Conservation (phyloP, 2,888 invertebrate genomes). For the Vesta saturnalis region DNA sequence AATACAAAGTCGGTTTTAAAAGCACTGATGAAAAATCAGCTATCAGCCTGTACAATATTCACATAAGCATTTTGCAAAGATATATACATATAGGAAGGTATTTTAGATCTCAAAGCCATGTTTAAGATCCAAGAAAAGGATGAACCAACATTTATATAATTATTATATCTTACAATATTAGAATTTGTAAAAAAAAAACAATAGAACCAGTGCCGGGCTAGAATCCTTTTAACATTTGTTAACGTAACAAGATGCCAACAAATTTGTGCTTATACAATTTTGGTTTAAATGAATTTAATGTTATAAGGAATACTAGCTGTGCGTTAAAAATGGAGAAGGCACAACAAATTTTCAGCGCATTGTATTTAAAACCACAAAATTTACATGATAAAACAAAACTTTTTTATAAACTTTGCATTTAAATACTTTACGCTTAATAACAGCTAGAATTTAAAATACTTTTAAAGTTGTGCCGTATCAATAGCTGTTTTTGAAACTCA, state of each 20-base stretch:
- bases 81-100: constrained; percentile 37
- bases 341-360: constrained; percentile 54
- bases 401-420: constrained; percentile 34
- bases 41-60: constrained; percentile 41
- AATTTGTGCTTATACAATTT: constrained; percentile 8
- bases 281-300: constrained; percentile 17
- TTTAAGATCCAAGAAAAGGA: constrained; percentile 27
- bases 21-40: constrained; percentile 36
- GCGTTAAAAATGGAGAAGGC: constrained; percentile 58
- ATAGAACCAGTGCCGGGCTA: constrained; percentile 47
- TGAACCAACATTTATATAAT: constrained; percentile 46
- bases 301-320: constrained; percentile 48
- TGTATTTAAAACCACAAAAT: constrained; percentile 43
- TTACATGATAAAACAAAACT: background rate
- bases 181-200: constrained; percentile 53
- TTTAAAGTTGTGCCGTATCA: constrained; percentile 50
- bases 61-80: constrained; percentile 41
- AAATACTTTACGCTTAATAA: constrained; percentile 43
- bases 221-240: constrained; percentile 21
- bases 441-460: constrained; percentile 44
- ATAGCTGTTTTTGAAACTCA: constrained; percentile 55
- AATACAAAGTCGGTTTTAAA: constrained; percentile 16
- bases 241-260: constrained; percentile 19
- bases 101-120: constrained; percentile 15
- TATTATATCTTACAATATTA: constrained; percentile 51